A percentile compares a stretch with the other conserved stretches of the same genome.
Conservation (phyloP, 2,888 invertebrate species). For the Mythimna albipuncta region DNA sequence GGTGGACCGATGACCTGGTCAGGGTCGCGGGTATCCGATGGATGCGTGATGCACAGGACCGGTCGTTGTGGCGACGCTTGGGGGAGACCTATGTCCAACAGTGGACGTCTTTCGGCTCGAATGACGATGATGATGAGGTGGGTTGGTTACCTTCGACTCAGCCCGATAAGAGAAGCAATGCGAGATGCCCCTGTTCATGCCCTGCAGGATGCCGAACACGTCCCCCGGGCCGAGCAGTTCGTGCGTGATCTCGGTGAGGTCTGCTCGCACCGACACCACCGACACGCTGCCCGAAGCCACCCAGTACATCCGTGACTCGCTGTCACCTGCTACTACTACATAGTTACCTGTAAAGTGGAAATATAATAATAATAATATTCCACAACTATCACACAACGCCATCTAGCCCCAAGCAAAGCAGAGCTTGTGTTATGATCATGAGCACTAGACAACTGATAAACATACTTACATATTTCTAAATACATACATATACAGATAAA, state of each 20-base stretch:
- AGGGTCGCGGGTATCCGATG: too few species aligned
- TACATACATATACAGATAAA: too few species aligned
- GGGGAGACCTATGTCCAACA: too few species aligned
- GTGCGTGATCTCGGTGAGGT: slow-evolving; percentile 86
- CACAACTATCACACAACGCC: too few species aligned
- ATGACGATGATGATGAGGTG: background rate
- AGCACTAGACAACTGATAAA: too few species aligned
- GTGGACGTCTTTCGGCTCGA: too few species aligned
- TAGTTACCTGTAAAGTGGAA: slow-evolving; percentile 81
- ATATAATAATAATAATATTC: background rate
- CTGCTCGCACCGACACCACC: slow-evolving; percentile 83
- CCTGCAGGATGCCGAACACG: slow-evolving; percentile 89
- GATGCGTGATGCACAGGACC: too few species aligned
- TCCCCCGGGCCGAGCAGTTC: slow-evolving; percentile 85
- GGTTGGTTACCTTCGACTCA: slow-evolving; percentile 80
- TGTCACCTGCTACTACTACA: slow-evolving; percentile 89
- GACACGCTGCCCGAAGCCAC: slow-evolving; percentile 86
- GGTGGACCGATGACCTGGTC: too few species aligned
- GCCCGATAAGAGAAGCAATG: slow-evolving; percentile 90
- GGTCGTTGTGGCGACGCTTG: too few species aligned
- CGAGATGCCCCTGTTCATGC: slow-evolving; percentile 83
- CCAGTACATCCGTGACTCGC: slow-evolving; percentile 90
- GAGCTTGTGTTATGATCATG: too few species aligned
- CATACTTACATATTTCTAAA: too few species aligned
- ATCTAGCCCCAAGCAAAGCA: too few species aligned